phyloP scores from a whole-genome alignment of 2,797 vertebrate species.

The Perodicticus potto region DNA sequence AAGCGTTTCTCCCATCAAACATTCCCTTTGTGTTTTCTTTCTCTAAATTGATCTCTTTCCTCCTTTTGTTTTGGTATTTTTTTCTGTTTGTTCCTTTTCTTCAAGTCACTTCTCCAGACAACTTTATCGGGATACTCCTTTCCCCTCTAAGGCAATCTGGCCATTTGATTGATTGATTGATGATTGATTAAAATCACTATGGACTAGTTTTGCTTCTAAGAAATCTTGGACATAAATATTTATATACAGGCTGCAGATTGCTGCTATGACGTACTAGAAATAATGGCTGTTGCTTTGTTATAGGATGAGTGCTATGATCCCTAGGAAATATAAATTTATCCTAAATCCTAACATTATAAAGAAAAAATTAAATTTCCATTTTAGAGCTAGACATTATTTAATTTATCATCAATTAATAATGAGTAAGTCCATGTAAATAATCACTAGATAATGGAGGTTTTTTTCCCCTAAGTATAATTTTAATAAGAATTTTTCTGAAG shows the following conservation, averaged over 20 bases:
- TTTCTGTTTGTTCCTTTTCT: neutral
- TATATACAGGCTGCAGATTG: conserved; percentile 2
- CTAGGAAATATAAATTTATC: conserved; percentile 7
- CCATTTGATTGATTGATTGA: conserved; percentile 1
- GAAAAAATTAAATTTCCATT: conserved; percentile 32
- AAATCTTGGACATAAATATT: neutral
- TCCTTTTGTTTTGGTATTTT: neutral
- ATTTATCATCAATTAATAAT: conserved; percentile 29
- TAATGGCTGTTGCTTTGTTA: conserved; percentile 5
- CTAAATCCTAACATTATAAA: conserved; percentile 36
- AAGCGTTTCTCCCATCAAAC: conserved; percentile 26
- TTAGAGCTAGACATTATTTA: conserved; percentile 30
- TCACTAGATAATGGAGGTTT: neutral
- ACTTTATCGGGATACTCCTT: neutral
- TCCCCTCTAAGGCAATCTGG: neutral
- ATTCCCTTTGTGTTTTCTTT: conserved; percentile 7
- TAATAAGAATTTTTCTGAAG: conserved; percentile 14
- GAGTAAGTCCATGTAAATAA: conserved; percentile 13
- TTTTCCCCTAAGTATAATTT: neutral
- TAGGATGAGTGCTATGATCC: neutral
- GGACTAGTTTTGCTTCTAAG: neutral
- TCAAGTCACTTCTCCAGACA: neutral
- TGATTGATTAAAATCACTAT: neutral
- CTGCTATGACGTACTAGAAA: conserved; percentile 8
- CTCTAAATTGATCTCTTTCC: conserved; percentile 19